Evolutionary conservation across 2,888 invertebrate species (phyloP).

Genomic region (Oscheius onirici): DNA sequence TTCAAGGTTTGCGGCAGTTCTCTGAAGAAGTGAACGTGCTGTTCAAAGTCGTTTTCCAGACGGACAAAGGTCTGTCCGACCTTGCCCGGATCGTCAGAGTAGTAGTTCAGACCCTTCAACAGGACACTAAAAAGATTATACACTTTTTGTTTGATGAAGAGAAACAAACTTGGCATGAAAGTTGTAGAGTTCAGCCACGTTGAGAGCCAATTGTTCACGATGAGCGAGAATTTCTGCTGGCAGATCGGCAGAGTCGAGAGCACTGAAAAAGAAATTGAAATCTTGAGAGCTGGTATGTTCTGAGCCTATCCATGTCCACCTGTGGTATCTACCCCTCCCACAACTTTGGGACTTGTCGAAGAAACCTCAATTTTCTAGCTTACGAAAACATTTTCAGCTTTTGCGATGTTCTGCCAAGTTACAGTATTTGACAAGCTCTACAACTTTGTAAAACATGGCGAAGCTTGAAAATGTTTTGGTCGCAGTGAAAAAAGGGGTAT

Average conservation of each 20-base stretch:
- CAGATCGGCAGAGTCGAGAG: slow-evolving; percentile 63
- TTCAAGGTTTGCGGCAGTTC: slow-evolving; percentile 86
- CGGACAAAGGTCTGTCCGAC: slow-evolving; percentile 88
- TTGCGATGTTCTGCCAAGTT: no score
- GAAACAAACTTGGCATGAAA: slow-evolving; percentile 70
- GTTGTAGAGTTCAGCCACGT: slow-evolving; percentile 70
- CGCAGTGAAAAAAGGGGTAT: no score
- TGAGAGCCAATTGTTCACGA: slow-evolving; percentile 61
- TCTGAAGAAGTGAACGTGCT: slow-evolving; percentile 81
- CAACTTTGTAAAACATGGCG: no score
- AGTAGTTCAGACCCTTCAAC: slow-evolving; percentile 91
- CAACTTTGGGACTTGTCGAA: no score
- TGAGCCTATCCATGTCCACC: no score
- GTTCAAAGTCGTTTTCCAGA: slow-evolving; percentile 88
- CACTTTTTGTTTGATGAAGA: neutral
- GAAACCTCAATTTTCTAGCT: no score
- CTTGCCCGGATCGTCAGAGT: slow-evolving; percentile 82
- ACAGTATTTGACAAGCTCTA: no score
- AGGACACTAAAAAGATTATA: slow-evolving; percentile 82
- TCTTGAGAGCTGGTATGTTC: no score
- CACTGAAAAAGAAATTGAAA: slow-evolving; percentile 29
- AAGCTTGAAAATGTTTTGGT: no score
- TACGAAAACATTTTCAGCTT: no score
- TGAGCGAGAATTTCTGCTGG: slow-evolving; percentile 61
- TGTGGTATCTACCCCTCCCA: no score